Percentiles rank a stretch among this genome's conserved stretches.
Conservation (phyloP, 2,888 invertebrate species). For the Cordilura impudica region DNA sequence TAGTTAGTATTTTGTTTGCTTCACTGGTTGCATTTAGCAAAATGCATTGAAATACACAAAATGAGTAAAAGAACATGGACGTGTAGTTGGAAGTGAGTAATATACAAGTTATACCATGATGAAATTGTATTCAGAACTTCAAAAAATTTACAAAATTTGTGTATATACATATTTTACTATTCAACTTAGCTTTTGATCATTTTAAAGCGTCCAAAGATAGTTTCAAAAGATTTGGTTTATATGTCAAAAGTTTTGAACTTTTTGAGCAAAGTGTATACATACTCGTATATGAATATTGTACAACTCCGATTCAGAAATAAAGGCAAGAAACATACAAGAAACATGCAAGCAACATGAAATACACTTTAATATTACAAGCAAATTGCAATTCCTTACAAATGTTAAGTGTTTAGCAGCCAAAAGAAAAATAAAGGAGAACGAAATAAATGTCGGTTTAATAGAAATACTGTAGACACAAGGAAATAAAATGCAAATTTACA, state of each 20-base stretch:
- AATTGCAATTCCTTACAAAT: conserved; percentile 57
- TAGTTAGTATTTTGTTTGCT: conserved; percentile 55
- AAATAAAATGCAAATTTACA: conserved; percentile 49
- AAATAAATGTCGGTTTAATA: background rate
- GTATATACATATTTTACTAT: too few species aligned
- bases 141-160: too few species aligned
- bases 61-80: conserved; percentile 22
- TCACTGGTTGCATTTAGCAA: conserved; percentile 53
- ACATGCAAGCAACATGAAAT: conserved; percentile 43
- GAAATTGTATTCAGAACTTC: too few species aligned
- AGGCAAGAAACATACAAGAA: background rate
- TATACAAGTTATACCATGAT: too few species aligned
- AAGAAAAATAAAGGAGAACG: background rate
- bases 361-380: conserved; percentile 47
- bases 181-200: too few species aligned
- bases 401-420: conserved; percentile 52
- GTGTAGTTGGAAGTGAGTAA: conserved; percentile 12
- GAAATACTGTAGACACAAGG: conserved; percentile 11
- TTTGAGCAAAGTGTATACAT: background rate
- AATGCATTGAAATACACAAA: conserved; percentile 27
- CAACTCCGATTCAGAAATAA: background rate
- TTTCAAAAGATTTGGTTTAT: too few species aligned
- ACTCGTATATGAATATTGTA: too few species aligned
- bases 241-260: too few species aligned
- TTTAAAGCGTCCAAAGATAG: too few species aligned